Base-by-base conservation (phyloP, 2,888 invertebrate genomes). In the Ectemnius cavifrons region DNA sequence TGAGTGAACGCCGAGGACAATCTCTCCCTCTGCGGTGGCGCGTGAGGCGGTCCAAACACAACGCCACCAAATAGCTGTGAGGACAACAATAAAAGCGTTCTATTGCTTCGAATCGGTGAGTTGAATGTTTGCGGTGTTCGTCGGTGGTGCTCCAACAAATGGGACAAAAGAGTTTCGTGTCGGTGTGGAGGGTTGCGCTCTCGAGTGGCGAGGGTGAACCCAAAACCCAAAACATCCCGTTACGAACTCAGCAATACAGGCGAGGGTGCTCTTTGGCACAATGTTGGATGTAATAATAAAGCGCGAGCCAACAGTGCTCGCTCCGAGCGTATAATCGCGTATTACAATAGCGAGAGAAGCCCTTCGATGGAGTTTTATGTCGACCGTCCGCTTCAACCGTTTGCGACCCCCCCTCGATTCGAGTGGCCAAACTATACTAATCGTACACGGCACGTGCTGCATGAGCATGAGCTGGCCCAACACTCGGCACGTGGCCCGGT, bases 71-170 rank as follows among this genome's bases (percentile, higher is more conserved):
- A 80, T 73, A 78, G 8, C 37, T 37, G 8, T 57, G 60, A 37
- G 67, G 45, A 66, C 63, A 71, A 82, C 72, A 66, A 65, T 64
- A 37, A 72, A 73, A 63, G 13, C 67, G 49, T 62, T 63, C 52
- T 63, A 66, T 67, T 59, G 14, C 59, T 58, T 58, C 56, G 62
- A 57, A 69, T 67, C 62, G 37, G 0, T 8, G 37, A 8, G 61
- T 27, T 65, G 58, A 73, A 74, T 74, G 74, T 73, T 80, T 79
- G 82, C 80, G 18, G 72, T 77, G 37, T 37, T 37, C 37, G 37
- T 63, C 77, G 56, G 63, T 49, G 67, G 52, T n/a, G 18, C 46
- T 59, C 65, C 62, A 45, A 76, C 62, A 45, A 76, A 23, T 14
- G 28, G 13, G 13, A 75, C 79, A 80, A 78, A 74, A 60, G 70